Percentiles rank a stretch among this genome's conserved stretches.
These are phyloP conservation scores for Apodemia duryi DNA, from an alignment of 2,888 invertebrate species.

Conservation along the genomic window DNA sequence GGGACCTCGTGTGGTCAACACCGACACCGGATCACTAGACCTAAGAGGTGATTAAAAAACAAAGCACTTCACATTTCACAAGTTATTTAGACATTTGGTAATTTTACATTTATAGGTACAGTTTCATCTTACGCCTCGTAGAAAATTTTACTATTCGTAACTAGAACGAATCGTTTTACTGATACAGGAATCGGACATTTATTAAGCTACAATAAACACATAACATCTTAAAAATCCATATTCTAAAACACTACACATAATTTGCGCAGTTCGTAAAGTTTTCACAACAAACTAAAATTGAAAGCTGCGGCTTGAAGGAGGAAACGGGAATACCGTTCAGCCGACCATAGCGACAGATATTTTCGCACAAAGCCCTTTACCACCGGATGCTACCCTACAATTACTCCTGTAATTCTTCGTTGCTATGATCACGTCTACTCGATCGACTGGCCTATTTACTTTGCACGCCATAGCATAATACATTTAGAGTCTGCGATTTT, in stretches of 20 bases:
- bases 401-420: slow-evolving; percentile 31
- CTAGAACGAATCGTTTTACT: too few species aligned
- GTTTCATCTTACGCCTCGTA: too few species aligned
- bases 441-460: slow-evolving; percentile 32
- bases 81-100: too few species aligned
- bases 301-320: slow-evolving; percentile 22
- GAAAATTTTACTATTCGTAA: too few species aligned
- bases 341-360: slow-evolving; percentile 56
- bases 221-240: not conserved
- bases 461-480: not conserved
- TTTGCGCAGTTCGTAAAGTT: not conserved
- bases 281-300: not conserved
- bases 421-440: slow-evolving; percentile 29
- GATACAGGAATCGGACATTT: too few species aligned
- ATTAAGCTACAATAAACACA: too few species aligned
- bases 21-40: too few species aligned
- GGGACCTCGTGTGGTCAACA: too few species aligned
- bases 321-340: slow-evolving; percentile 42
- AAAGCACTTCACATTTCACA: too few species aligned
- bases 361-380: slow-evolving; percentile 59
- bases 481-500: not conserved
- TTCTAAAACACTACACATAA: not conserved
- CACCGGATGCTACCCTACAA: slow-evolving; percentile 26
- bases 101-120: too few species aligned
- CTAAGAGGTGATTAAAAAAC: too few species aligned